Evolutionary conservation across 2,888 invertebrate species (phyloP), one percentile per base, ranked within the genome.

Genomic region (Protophormia terraenovae): DNA sequence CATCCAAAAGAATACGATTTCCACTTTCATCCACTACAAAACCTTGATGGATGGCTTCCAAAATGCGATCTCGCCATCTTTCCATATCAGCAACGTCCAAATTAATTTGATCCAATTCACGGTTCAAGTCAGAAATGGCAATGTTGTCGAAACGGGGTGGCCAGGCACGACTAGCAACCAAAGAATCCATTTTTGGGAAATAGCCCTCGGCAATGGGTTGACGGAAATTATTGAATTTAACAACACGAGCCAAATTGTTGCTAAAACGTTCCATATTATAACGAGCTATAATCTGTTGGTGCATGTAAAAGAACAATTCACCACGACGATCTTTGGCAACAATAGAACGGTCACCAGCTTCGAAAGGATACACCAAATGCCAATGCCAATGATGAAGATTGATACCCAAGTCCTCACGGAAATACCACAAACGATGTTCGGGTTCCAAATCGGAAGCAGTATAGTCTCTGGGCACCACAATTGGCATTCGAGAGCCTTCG

Each of bases 151-250:
- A 95, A 87, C 97, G 94, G 0, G 96, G 94, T 0, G 97, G 96
- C 96, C 96, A 97, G 2, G 95, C 93, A 0, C 96, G 93, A 88
- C 96, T 96, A 24, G 97, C 94, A 4, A 97, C 95, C 87, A 95
- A 93, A 1, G 96, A 96, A 92, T 97, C 96, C 90, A 97, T 93
- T 92, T 97, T 97, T 3, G 97, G 96, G 93, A 97, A 97, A 92
- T 97, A 97, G 0, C 95, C 97, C 91, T 97, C 97, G 0, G 92
- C 91, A 87, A 97, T 96, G 14, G 96, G 95, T 3, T 94, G 94
- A 1, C 95, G 93, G 92, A 96, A 94, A 90, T 96, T 94, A 87
- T 94, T 94, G 87, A 94, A 94, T 0, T 95, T 94, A 32, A 93
- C 93, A 2, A 95, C 95, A 0, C 96, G 94, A 0, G 93, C 90